phyloP scores from a whole-genome alignment of 2,888 invertebrate genomes.

The Amblyjoppa proteus region DNA sequence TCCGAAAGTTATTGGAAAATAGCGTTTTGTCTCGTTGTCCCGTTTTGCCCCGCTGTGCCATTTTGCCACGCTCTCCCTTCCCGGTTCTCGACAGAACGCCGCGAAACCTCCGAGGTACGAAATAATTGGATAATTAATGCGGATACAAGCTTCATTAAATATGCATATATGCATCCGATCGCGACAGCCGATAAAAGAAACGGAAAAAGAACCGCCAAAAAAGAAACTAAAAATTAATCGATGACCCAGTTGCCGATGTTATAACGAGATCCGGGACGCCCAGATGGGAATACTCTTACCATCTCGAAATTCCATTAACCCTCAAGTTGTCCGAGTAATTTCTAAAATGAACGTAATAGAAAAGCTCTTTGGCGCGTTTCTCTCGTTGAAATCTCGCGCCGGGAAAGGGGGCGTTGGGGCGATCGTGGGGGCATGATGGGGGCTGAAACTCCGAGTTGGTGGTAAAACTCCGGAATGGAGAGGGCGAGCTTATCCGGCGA shows the following conservation, averaged over 20 bases:
- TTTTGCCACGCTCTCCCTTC: neutral
- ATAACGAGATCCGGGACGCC: slow-evolving; percentile 43
- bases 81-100: neutral
- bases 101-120: neutral
- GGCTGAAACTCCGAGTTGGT: slow-evolving; percentile 45
- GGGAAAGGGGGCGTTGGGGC: neutral
- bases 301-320: slow-evolving; percentile 57
- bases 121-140: slow-evolving; percentile 21
- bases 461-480: slow-evolving; percentile 47
- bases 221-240: slow-evolving; percentile 19
- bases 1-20: too few species aligned
- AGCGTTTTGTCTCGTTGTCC: too few species aligned
- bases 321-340: slow-evolving; percentile 32
- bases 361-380: slow-evolving; percentile 46
- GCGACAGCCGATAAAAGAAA: neutral
- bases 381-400: slow-evolving; percentile 47
- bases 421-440: neutral
- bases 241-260: slow-evolving; percentile 50
- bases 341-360: slow-evolving; percentile 54
- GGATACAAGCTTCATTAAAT: neutral
- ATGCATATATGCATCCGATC: neutral
- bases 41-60: too few species aligned
- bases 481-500: slow-evolving; percentile 28
- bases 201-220: neutral
- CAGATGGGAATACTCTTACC: slow-evolving; percentile 25